phyloP scores from a whole-genome alignment of 2,888 invertebrate species.

The Tetrapedia diversipes region DNA sequence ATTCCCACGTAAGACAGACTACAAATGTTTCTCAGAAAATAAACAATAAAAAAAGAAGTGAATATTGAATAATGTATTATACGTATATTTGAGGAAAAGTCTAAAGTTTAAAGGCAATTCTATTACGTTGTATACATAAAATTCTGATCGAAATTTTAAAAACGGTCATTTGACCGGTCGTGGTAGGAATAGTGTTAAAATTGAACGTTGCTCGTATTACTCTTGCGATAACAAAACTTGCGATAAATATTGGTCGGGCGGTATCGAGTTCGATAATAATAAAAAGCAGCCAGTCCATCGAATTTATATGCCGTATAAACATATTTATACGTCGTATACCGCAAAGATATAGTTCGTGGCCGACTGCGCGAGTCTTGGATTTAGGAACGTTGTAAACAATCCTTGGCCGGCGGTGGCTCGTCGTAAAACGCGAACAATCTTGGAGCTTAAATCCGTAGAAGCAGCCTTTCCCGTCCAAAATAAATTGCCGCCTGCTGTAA shows the following conservation, averaged over 20 bases:
- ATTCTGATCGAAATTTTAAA: too few species aligned
- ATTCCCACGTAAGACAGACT: too few species aligned
- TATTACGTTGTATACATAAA: too few species aligned
- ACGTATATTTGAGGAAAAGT: too few species aligned
- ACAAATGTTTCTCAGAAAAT: too few species aligned
- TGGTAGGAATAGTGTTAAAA: too few species aligned
- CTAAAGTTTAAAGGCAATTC: too few species aligned
- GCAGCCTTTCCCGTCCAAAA: conserved; percentile 13
- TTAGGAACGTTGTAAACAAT: conserved; percentile 45
- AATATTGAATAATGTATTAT: too few species aligned
- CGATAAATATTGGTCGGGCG: neutral
- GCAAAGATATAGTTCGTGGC: neutral
- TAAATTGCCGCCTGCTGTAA: conserved; percentile 16
- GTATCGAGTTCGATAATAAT: conserved; percentile 7
- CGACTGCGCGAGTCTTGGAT: conserved; percentile 14
- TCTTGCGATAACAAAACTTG: neutral
- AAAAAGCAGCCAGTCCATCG: conserved; percentile 7
- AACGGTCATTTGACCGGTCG: too few species aligned
- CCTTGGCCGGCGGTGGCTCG: conserved; percentile 6
- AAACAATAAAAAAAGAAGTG: too few species aligned
- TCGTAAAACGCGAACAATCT: conserved; percentile 37
- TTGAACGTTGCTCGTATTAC: too few species aligned
- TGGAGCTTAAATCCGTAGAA: conserved; percentile 26
- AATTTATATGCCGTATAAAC: conserved; percentile 23
- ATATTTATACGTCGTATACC: conserved; percentile 36